Base-by-base conservation (phyloP, 2,113 vertebrate genomes). In the Neolamprologus longior region DNA sequence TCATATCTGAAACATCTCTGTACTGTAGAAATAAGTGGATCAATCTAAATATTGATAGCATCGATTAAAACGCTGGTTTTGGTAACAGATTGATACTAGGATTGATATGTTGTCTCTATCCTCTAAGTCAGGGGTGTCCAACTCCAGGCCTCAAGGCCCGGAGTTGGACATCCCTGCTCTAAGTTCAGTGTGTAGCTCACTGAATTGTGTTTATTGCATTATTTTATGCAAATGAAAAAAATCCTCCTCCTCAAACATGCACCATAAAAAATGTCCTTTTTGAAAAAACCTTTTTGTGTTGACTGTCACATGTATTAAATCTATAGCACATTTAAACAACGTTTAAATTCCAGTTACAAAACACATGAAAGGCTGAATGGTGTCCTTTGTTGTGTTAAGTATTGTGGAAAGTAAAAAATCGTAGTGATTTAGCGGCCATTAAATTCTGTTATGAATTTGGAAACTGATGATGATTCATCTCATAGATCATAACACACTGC, bases 341-440 rank as follows among this genome's bases (percentile, higher is more conserved):
- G 1, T 66, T 37, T 66, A 37, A 66, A n/a, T n/a, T 66, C 6
- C 6, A 66, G 10, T 37, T 66, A 2, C 61, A 37, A 66, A 66
- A 66, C 1, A n/a, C 17, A 13, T n/a, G 10, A 66, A n/a, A 66
- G 19, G 31, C 61, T 66, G 31, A 37, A 66, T 7, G 0, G 17
- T 66, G 61, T 37, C 6, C 4, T 63, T 63, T 66, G 6, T 63
- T 63, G 6, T 66, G 17, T 37, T 66, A 37, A 37, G 61, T 37
- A 66, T 66, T 66, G 61, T 66, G 3, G 6, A n/a, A 66, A 66
- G 61, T 66, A 37, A 66, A 37, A 66, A 37, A 37, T 5, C 1
- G 4, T 66, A 12, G 31, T 7, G 2, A n/a, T 66, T 66, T 37
- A 66, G 61, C 2, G 0, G 17, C 0, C 0, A 66, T 66, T n/a